Percentiles rank a stretch among this genome's conserved stretches.
phyloP scores from a whole-genome alignment of 1,140 invertebrate genomes.

The Helicoverpa zea region DNA sequence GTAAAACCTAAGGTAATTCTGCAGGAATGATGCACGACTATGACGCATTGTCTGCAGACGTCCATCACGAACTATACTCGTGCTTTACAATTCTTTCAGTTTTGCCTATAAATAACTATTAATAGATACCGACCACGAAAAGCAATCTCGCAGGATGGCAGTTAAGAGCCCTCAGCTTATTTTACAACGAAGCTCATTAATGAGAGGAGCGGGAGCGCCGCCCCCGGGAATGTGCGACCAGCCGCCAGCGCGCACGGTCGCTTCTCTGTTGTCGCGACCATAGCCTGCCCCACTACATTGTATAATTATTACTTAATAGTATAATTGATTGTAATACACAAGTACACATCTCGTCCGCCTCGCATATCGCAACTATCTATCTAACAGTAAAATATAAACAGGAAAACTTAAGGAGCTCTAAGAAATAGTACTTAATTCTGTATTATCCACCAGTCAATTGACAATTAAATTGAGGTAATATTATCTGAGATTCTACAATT shows the following conservation, averaged over 20 bases:
- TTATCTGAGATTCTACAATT: too few relatives aligned
- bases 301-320: slow-evolving; percentile 72
- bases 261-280: slow-evolving; percentile 53
- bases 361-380: slow-evolving; percentile 41
- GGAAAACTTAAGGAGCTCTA: slow-evolving; percentile 17
- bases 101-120: slow-evolving; percentile 70
- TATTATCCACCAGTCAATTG: slow-evolving; percentile 25
- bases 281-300: slow-evolving; percentile 61
- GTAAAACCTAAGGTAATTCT: slow-evolving; percentile 47
- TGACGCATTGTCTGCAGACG: slow-evolving; percentile 59
- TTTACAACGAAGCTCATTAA: slow-evolving; percentile 83
- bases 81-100: slow-evolving; percentile 60
- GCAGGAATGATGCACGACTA: slow-evolving; percentile 56
- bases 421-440: slow-evolving; percentile 1
- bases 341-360: slow-evolving; percentile 37
- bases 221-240: slow-evolving; percentile 62
- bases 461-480: background rate
- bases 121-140: slow-evolving; percentile 75
- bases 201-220: slow-evolving; percentile 50
- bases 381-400: slow-evolving; percentile 39
- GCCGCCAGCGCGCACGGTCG: slow-evolving; percentile 50
- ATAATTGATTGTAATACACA: slow-evolving; percentile 60
- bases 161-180: slow-evolving; percentile 77
- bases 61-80: slow-evolving; percentile 57
- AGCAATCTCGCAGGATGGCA: slow-evolving; percentile 80